Percentiles rank a stretch among this genome's conserved stretches.
Conservation (phyloP, 35 echinoderm and acorn worm genomes). For the Apostichopus californicus region DNA sequence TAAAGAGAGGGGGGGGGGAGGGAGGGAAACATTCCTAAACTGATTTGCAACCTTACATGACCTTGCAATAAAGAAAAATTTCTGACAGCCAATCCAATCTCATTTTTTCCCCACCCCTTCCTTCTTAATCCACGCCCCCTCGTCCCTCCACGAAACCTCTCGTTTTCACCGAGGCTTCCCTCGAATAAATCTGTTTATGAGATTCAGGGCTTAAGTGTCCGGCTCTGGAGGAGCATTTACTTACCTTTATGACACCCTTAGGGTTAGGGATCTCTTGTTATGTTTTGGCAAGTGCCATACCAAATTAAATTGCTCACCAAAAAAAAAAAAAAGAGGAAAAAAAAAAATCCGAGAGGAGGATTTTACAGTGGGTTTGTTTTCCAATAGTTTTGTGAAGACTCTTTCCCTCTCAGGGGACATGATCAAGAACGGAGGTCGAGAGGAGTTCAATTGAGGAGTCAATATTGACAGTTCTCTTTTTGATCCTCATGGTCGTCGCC, state of each 20-base stretch:
- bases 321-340: too few relatives aligned
- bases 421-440: neutral
- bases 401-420: neutral
- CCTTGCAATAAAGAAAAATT: neutral
- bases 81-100: neutral
- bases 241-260: conserved; percentile 12
- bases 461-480: too few relatives aligned
- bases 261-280: neutral
- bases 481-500: too few relatives aligned
- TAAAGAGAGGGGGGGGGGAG: too few relatives aligned
- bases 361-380: neutral
- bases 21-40: too few relatives aligned
- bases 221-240: neutral
- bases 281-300: neutral
- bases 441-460: neutral
- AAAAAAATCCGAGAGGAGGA: neutral
- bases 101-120: neutral
- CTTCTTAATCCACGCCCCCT: neutral
- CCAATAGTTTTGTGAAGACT: neutral
- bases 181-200: conserved; percentile 9
- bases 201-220: neutral
- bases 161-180: neutral
- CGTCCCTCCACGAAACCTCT: neutral
- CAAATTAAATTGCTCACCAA: conserved; percentile 3
- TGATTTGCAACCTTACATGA: neutral